Conservation (phyloP, 2,888 invertebrate genomes). For the Hemaris fuciformis region DNA sequence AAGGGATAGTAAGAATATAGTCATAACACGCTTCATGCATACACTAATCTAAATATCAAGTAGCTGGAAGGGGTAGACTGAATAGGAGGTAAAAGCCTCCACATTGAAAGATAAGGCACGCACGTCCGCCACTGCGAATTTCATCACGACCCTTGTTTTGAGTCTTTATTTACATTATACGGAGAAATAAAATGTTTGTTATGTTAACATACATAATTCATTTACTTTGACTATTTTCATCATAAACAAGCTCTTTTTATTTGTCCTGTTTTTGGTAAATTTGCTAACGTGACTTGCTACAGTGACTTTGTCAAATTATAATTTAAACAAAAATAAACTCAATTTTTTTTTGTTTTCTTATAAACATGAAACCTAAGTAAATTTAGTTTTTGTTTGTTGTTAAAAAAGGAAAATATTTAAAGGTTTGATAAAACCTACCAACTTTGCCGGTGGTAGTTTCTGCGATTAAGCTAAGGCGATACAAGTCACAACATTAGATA, state of each 20-base stretch:
- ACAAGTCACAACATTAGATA: no score
- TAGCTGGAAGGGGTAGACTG: constrained; percentile 37
- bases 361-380: no score
- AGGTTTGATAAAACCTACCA: no score
- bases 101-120: constrained; percentile 71
- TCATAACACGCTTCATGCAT: constrained; percentile 6
- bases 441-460: no score
- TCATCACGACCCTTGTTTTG: constrained; percentile 51
- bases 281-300: no score
- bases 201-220: constrained; percentile 21
- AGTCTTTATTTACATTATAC: constrained; percentile 8
- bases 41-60: constrained; percentile 29
- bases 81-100: constrained; percentile 46
- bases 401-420: no score
- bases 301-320: no score
- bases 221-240: background rate
- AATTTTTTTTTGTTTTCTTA: no score
- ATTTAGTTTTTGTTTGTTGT: no score
- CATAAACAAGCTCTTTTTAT: background rate
- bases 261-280: no score
- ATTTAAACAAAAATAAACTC: no score
- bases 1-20: constrained; percentile 1
- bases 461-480: no score
- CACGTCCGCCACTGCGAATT: constrained; percentile 61
- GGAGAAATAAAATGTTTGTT: constrained; percentile 18